These are phyloP conservation scores for Gisinianus flammeolus DNA, from an alignment of 2,888 invertebrate genomes.

Conservation along the genomic window DNA sequence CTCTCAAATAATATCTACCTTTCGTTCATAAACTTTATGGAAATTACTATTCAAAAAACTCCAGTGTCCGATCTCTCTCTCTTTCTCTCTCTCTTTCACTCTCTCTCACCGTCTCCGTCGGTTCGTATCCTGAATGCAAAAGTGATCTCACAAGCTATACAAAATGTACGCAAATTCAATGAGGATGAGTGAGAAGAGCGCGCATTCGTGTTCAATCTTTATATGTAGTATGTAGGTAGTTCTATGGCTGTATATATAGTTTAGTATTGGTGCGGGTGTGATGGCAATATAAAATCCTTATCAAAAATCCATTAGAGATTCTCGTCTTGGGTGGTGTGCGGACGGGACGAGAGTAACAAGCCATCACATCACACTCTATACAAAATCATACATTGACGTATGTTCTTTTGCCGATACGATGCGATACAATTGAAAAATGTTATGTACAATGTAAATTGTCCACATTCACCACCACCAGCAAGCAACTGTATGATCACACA, in stretches of 20 bases:
- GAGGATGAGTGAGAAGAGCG: no score
- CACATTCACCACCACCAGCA: no score
- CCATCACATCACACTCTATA: not conserved
- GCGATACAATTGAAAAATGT: no score
- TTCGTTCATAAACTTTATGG: no score
- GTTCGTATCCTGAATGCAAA: not conserved
- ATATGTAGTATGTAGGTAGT: not conserved
- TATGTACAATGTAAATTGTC: no score
- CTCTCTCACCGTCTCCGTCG: not conserved
- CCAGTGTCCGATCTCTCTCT: no score
- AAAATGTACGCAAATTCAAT: no score
- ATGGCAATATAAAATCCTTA: slow-evolving; percentile 49
- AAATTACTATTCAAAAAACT: no score
- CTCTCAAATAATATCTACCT: no score
- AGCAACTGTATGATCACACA: slow-evolving; percentile 12
- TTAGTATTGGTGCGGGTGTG: slow-evolving; percentile 15
- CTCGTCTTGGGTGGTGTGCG: slow-evolving; percentile 56
- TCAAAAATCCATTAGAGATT: slow-evolving; percentile 58
- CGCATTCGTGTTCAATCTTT: no score
- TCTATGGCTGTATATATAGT: not conserved
- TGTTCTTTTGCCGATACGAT: no score
- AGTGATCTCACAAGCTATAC: not conserved
- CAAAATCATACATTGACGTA: slow-evolving; percentile 20
- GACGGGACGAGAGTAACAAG: slow-evolving; percentile 25
- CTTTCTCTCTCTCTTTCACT: not conserved